Percentiles rank a stretch among this genome's conserved stretches.
Evolutionary conservation across 2,888 invertebrate species (phyloP).

Genomic region (Drosophila mayaguana): DNA sequence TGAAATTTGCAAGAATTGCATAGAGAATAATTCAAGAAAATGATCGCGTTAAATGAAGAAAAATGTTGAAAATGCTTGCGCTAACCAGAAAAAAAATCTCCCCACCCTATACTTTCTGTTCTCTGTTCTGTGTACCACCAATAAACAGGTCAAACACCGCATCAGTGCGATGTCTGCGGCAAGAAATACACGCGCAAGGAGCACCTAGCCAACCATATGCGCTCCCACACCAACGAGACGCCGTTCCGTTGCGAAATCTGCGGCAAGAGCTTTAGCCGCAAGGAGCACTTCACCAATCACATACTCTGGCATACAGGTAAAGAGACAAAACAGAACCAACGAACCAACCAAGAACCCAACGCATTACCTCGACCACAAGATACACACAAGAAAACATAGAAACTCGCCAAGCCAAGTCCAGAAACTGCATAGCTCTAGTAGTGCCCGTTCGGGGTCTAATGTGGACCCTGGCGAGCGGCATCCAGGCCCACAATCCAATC

Average conservation of each 20-base stretch:
- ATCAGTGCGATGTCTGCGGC: slow-evolving; percentile 94
- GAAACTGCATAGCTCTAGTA: background rate
- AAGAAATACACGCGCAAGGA: slow-evolving; percentile 96
- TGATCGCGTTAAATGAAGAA: slow-evolving; percentile 17
- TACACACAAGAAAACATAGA: background rate
- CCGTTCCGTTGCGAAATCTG: slow-evolving; percentile 95
- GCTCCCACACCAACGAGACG: slow-evolving; percentile 94
- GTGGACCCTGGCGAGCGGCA: background rate
- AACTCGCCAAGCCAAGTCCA: slow-evolving; percentile 1
- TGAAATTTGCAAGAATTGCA: slow-evolving; percentile 18
- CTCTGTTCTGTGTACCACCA: slow-evolving; percentile 47
- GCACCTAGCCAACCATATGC: slow-evolving; percentile 94
- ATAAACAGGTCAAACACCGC: slow-evolving; percentile 91
- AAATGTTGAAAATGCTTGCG: slow-evolving; percentile 38
- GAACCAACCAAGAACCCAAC: slow-evolving; percentile 1
- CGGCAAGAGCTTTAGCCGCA: slow-evolving; percentile 94
- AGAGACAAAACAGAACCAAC: slow-evolving; percentile 73
- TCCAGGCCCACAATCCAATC: slow-evolving; percentile 1
- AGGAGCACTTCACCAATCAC: slow-evolving; percentile 96
- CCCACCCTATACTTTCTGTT: slow-evolving; percentile 59
- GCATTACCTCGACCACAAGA: slow-evolving; percentile 22
- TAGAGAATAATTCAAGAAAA: slow-evolving; percentile 19
- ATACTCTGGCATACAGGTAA: slow-evolving; percentile 94
- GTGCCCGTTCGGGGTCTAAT: background rate
- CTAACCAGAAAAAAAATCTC: slow-evolving; percentile 43